These are phyloP conservation scores for Petrocephalus microphthalmus DNA, from an alignment of 2,113 vertebrate species.

Conservation along the genomic window DNA sequence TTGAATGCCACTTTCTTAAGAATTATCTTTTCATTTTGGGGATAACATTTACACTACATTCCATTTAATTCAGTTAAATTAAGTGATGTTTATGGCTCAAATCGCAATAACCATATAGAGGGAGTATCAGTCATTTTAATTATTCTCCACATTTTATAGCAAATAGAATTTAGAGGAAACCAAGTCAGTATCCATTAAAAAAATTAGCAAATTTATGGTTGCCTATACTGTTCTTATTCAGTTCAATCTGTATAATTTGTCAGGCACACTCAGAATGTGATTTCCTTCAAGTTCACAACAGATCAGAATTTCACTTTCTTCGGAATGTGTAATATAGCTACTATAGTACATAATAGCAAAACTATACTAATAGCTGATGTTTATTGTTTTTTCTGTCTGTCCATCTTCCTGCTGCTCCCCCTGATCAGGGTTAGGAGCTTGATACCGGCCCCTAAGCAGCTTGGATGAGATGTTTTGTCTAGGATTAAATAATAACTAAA, in stretches of 20 bases:
- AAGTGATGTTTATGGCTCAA: background rate
- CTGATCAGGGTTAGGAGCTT: background rate
- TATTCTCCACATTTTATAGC: conserved; percentile 56
- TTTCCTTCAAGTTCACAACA: conserved; percentile 28
- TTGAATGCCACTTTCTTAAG: background rate
- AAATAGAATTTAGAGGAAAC: conserved; percentile 55
- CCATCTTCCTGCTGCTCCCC: too few relatives aligned
- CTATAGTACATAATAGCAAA: too few relatives aligned
- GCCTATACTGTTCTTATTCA: conserved; percentile 30
- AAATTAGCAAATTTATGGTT: conserved; percentile 23
- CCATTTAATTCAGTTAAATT: background rate
- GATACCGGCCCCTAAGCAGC: background rate
- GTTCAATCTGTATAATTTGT: conserved; percentile 26
- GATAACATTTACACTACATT: background rate
- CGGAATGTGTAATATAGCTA: conserved; percentile 13
- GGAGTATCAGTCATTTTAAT: conserved; percentile 57
- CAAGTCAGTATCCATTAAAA: conserved; percentile 61
- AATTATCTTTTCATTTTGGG: background rate
- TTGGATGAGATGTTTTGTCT: background rate
- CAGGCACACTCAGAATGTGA: conserved; percentile 15
- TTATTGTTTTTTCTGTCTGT: too few relatives aligned
- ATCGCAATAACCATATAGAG: conserved; percentile 29
- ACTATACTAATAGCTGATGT: too few relatives aligned
- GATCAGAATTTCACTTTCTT: conserved; percentile 24
- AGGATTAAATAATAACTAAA: background rate